Evolutionary conservation across 92 coral and sea anemone species (phyloP).

Genomic region (Metridium senile): DNA sequence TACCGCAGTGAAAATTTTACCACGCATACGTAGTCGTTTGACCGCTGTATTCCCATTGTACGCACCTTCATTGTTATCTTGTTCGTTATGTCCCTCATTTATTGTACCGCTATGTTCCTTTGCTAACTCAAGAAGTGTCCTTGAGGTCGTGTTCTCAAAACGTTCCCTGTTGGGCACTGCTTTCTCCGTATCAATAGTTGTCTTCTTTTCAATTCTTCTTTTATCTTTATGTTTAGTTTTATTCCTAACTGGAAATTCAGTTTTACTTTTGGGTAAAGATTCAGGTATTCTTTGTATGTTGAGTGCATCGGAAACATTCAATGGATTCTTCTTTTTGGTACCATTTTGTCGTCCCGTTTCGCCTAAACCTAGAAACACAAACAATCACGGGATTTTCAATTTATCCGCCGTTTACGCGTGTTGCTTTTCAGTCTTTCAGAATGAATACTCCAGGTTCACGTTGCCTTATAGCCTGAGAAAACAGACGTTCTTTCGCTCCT

Average conservation of each 20-base stretch:
- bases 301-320: conserved; percentile 63
- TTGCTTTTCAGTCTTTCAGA: too few species aligned
- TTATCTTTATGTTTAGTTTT: conserved; percentile 63
- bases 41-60: too few species aligned
- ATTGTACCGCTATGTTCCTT: conserved; percentile 45
- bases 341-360: conserved; percentile 12
- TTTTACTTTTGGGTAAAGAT: conserved; percentile 34
- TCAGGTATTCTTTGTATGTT: conserved; percentile 61
- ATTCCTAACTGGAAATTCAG: conserved; percentile 45
- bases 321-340: conserved; percentile 46
- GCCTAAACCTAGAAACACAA: conserved; percentile 14
- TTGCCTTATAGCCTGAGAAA: too few species aligned
- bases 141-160: conserved; percentile 16
- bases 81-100: neutral
- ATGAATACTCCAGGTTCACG: too few species aligned
- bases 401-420: too few species aligned
- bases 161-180: conserved; percentile 27
- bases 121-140: conserved; percentile 41
- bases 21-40: too few species aligned
- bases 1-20: too few species aligned
- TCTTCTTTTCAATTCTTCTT: conserved; percentile 70
- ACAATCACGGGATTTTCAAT: too few species aligned
- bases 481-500: too few species aligned
- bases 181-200: conserved; percentile 49
- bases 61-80: neutral